Evolutionary conservation across 2,113 vertebrate species (phyloP).

Genomic region (Ptyas mucosa): DNA sequence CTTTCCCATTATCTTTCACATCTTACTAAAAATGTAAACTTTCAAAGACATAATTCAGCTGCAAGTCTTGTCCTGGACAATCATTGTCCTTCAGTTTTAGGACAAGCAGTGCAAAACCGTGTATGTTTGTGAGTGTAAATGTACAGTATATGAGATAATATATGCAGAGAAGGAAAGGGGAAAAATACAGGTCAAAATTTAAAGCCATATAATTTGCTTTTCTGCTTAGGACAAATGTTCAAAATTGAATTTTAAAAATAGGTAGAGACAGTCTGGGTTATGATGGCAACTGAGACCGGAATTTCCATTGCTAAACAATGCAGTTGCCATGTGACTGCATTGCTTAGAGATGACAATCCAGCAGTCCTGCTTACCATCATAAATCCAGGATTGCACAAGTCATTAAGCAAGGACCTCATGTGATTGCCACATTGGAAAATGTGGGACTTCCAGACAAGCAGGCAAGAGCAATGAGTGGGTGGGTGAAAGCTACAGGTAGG

Average conservation of each 20-base stretch:
- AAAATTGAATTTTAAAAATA: background rate
- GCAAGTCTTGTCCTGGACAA: background rate
- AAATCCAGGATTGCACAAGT: background rate
- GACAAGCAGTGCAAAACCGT: background rate
- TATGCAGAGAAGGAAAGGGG: background rate
- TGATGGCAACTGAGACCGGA: background rate
- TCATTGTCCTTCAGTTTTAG: conserved; percentile 1
- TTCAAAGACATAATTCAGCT: conserved; percentile 7
- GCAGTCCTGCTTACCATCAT: background rate
- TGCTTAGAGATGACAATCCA: background rate
- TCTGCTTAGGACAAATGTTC: conserved; percentile 20
- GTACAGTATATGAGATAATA: background rate
- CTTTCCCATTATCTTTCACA: conserved; percentile 3
- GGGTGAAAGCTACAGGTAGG: no score
- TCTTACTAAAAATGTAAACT: background rate
- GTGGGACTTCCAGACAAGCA: no score
- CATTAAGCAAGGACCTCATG: background rate
- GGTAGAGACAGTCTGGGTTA: background rate
- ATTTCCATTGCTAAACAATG: background rate
- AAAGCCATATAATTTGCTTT: conserved; percentile 11
- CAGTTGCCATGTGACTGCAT: background rate
- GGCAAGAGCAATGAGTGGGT: no score
- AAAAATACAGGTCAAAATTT: background rate
- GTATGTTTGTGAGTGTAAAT: background rate
- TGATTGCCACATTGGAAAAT: no score